These are phyloP conservation scores for Lagria hirta DNA, from an alignment of 2,888 invertebrate species.

Conservation along the genomic window DNA sequence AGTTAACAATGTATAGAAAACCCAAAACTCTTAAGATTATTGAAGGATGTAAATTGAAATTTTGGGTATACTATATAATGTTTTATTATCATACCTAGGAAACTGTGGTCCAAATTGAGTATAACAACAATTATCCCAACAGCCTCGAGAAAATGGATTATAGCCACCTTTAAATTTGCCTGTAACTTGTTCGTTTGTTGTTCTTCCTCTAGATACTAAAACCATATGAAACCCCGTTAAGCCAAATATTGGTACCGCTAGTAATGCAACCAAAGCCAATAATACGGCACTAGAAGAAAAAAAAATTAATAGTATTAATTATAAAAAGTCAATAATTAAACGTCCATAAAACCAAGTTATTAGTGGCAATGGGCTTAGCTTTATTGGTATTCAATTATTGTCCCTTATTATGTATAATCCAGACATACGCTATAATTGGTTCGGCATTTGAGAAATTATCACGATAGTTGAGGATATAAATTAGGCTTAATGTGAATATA, in stretches of 20 bases:
- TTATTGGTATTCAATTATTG: no score
- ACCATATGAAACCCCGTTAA: constrained; percentile 98
- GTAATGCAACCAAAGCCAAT: constrained; percentile 86
- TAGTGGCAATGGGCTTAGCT: no score
- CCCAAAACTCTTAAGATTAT: constrained; percentile 4
- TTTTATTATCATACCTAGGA: constrained; percentile 76
- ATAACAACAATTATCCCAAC: constrained; percentile 93
- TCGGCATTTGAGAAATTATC: constrained; percentile 76
- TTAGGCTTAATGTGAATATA: constrained; percentile 91
- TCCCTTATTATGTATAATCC: constrained; percentile 4
- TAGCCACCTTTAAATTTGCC: constrained; percentile 98
- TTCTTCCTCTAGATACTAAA: constrained; percentile 92
- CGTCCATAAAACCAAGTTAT: neutral
- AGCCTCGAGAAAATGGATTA: constrained; percentile 97
- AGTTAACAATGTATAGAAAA: no score
- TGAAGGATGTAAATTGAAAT: constrained; percentile 2
- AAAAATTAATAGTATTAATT: constrained; percentile 1
- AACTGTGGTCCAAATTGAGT: constrained; percentile 96
- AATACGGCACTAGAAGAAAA: constrained; percentile 80
- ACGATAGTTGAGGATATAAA: constrained; percentile 86
- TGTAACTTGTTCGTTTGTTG: constrained; percentile 99
- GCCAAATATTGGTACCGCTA: constrained; percentile 96
- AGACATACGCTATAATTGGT: constrained; percentile 82
- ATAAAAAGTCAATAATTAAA: neutral
- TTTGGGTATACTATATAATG: neutral